phyloP scores from a whole-genome alignment of 2,797 vertebrate genomes.

The Syngnathus rostellatus region DNA sequence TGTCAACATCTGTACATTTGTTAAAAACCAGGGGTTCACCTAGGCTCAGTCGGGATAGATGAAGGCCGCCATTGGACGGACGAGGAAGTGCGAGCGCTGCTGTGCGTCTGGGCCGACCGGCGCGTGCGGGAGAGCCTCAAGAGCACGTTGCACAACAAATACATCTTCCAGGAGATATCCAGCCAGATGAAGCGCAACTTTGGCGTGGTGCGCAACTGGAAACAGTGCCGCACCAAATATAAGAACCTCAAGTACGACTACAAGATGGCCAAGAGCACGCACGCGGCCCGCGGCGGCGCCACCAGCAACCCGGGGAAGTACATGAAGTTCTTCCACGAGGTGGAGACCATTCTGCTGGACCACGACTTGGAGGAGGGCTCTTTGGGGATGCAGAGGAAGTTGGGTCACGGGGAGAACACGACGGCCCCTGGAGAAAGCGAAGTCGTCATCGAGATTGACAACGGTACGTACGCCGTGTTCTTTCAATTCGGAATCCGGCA shows the following conservation, averaged over 20 bases:
- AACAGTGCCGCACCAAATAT: conserved; percentile 87
- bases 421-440: conserved; percentile 39
- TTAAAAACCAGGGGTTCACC: conserved; percentile 42
- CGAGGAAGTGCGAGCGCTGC: conserved; percentile 79
- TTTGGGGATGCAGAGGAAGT: conserved; percentile 39
- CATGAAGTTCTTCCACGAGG: conserved; percentile 85
- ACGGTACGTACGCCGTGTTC: conserved; percentile 47
- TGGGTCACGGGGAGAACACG: conserved; percentile 35
- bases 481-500: not conserved
- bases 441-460: conserved; percentile 67
- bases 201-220: conserved; percentile 85
- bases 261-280: conserved; percentile 75
- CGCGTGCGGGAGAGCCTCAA: conserved; percentile 75
- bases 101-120: conserved; percentile 79
- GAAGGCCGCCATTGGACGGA: conserved; percentile 87
- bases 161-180: conserved; percentile 87
- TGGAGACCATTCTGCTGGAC: conserved; percentile 80
- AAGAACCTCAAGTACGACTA: conserved; percentile 90
- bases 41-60: conserved; percentile 58
- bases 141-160: conserved; percentile 82
- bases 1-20: not conserved
- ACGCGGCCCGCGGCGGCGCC: conserved; percentile 49
- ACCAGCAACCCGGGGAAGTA: conserved; percentile 64
- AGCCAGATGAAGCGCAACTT: conserved; percentile 76
- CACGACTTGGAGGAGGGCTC: conserved; percentile 56